Conservation (phyloP, 2,888 invertebrate species). For the Rhingia rostrata region DNA sequence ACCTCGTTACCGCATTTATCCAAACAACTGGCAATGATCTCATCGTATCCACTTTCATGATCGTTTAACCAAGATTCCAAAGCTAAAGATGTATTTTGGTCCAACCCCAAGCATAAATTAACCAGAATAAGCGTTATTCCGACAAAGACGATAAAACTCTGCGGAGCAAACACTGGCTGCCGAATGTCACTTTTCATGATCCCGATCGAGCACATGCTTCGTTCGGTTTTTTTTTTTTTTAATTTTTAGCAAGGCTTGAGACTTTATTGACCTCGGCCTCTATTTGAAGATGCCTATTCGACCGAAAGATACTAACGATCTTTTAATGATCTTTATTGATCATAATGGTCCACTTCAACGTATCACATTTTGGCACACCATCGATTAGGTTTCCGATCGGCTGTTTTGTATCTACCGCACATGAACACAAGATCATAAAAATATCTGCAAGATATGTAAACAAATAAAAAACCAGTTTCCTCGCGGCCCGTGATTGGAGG, state of each 20-base stretch:
- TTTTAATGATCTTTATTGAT: constrained; percentile 27
- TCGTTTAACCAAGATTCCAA: constrained; percentile 61
- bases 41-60: constrained; percentile 53
- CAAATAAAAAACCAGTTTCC: constrained; percentile 58
- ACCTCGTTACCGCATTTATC: constrained; percentile 66
- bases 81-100: constrained; percentile 48
- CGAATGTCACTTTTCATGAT: constrained; percentile 34
- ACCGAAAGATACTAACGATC: constrained; percentile 21
- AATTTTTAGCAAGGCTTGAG: constrained; percentile 28
- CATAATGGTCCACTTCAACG: constrained; percentile 24
- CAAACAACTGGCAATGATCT: constrained; percentile 57
- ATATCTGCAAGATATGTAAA: constrained; percentile 1
- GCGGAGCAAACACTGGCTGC: constrained; percentile 35
- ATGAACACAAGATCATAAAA: constrained; percentile 19
- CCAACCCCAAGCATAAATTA: constrained; percentile 55
- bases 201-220: constrained; percentile 42
- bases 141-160: constrained; percentile 60
- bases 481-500: constrained; percentile 15
- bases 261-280: constrained; percentile 7
- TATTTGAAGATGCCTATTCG: constrained; percentile 20
- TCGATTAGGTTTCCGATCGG: constrained; percentile 21
- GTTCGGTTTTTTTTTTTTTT: constrained; percentile 5
- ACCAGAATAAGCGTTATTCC: constrained; percentile 59
- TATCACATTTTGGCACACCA: constrained; percentile 3
- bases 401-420: constrained; percentile 3